These are phyloP conservation scores for Carassius gibelio DNA, from an alignment of 2,113 vertebrate genomes.

Conservation along the genomic window DNA sequence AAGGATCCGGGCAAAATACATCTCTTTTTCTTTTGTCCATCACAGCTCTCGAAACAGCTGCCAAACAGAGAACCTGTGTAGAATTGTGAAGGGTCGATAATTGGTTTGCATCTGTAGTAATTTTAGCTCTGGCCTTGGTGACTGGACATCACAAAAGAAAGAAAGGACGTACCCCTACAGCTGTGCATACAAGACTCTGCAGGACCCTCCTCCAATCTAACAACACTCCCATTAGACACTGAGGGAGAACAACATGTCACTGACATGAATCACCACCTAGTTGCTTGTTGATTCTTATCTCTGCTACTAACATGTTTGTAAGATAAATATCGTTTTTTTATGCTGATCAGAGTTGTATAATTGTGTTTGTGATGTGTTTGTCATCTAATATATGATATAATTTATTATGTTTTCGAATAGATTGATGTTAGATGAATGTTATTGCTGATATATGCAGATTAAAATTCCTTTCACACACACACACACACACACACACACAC, in stretches of 20 bases:
- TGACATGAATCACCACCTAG: conserved; percentile 40
- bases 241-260: conserved; percentile 9
- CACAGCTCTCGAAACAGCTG: conserved; percentile 30
- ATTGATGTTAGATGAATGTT: too few species aligned
- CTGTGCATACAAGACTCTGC: conserved; percentile 75
- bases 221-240: conserved; percentile 56
- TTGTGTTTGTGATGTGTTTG: neutral
- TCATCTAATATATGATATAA: too few species aligned
- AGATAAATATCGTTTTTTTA: neutral
- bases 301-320: conserved; percentile 13
- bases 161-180: conserved; percentile 65
- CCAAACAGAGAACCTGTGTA: conserved; percentile 54
- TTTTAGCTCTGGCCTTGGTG: conserved; percentile 64
- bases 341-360: neutral
- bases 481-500: too few species aligned
- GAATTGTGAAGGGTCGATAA: conserved; percentile 54
- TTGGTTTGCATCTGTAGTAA: conserved; percentile 71
- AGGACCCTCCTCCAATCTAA: conserved; percentile 68
- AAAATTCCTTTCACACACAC: too few species aligned
- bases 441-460: too few species aligned
- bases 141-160: conserved; percentile 65
- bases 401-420: too few species aligned
- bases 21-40: neutral
- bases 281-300: conserved; percentile 41
- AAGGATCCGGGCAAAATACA: conserved; percentile 27